phyloP scores from a whole-genome alignment of 2,888 invertebrate genomes.

The Anarsia innoxiella region DNA sequence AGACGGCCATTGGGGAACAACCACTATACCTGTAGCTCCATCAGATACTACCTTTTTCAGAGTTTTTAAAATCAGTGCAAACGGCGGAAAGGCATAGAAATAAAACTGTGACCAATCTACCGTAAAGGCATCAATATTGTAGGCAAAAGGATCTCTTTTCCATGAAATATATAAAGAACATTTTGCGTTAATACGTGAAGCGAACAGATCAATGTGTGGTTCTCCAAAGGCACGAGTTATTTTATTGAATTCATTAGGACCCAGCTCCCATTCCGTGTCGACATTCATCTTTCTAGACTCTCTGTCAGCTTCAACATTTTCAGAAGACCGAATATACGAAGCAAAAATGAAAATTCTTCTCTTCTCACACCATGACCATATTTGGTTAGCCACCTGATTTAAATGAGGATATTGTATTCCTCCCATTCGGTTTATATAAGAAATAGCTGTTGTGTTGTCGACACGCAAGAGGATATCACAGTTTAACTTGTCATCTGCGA shows the following conservation, averaged over 20 bases:
- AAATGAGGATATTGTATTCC: conserved; percentile 12
- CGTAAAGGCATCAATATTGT: conserved; percentile 14
- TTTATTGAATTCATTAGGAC: background rate
- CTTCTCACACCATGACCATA: conserved; percentile 16
- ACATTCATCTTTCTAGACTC: conserved; percentile 9
- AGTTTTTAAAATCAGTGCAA: conserved; percentile 8
- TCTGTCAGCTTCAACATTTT: conserved; percentile 14
- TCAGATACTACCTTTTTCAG: conserved; percentile 14
- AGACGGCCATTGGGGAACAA: conserved; percentile 14
- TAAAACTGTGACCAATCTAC: conserved; percentile 6
- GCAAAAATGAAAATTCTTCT: conserved; percentile 13
- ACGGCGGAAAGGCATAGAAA: conserved; percentile 18
- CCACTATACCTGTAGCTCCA: conserved; percentile 10
- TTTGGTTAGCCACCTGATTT: conserved; percentile 6
- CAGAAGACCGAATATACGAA: conserved; percentile 14
- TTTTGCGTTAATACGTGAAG: conserved; percentile 11
- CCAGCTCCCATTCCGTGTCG: conserved; percentile 12
- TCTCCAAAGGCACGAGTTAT: background rate
- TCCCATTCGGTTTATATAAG: conserved; percentile 16
- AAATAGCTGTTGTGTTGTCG: conserved; percentile 16
- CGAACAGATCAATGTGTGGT: conserved; percentile 15
- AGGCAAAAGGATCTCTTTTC: conserved; percentile 12
- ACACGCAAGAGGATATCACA: conserved; percentile 13
- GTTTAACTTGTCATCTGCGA: conserved; percentile 5
- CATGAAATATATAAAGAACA: conserved; percentile 11